These are phyloP conservation scores for Clepsis dumicolana DNA, from an alignment of 2,888 invertebrate genomes.

Conservation along the genomic window DNA sequence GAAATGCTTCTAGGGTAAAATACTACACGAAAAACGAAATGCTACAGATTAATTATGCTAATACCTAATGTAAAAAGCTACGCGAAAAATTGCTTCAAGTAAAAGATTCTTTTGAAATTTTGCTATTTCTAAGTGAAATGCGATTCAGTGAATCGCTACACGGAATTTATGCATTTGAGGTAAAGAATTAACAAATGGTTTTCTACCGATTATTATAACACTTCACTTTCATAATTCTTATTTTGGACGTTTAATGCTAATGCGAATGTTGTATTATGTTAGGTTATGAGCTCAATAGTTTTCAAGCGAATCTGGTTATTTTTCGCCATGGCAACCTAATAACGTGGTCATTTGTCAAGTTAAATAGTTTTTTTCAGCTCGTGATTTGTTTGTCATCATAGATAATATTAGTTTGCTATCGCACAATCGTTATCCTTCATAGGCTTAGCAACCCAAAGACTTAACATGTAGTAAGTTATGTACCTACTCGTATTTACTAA, in stretches of 20 bases:
- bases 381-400: constrained; percentile 9
- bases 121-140: too few relatives aligned
- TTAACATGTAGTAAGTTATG: too few relatives aligned
- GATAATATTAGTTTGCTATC: constrained; percentile 9
- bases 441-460: too few relatives aligned
- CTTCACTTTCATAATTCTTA: background rate
- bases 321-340: constrained; percentile 17
- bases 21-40: too few relatives aligned
- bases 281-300: constrained; percentile 10
- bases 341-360: constrained; percentile 18
- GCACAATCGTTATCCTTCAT: background rate
- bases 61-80: too few relatives aligned
- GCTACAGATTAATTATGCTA: too few relatives aligned
- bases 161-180: too few relatives aligned
- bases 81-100: too few relatives aligned
- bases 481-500: constrained; percentile 1
- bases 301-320: constrained; percentile 6
- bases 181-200: too few relatives aligned
- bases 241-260: constrained; percentile 4
- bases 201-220: background rate
- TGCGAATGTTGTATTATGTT: constrained; percentile 3
- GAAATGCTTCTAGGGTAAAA: too few relatives aligned
- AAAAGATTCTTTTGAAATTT: too few relatives aligned
- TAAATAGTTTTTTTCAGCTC: constrained; percentile 6
- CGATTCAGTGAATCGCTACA: too few relatives aligned